Evolutionary conservation across 2,888 invertebrate genomes (phyloP).

Genomic region (Thymelicus acteon): DNA sequence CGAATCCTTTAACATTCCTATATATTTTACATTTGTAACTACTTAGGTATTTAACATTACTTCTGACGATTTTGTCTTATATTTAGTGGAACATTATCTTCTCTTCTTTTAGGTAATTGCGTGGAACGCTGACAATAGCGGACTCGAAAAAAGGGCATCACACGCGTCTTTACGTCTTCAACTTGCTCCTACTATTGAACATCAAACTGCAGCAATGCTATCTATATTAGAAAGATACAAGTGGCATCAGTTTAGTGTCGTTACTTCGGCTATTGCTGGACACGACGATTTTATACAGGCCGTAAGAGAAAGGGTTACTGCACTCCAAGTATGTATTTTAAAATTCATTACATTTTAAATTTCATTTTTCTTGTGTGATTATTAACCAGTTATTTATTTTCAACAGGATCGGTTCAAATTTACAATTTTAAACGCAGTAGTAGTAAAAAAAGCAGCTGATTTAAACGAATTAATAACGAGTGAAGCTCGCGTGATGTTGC

Average conservation of each 20-base stretch:
- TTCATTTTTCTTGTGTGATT: background rate
- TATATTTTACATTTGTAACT: too few relatives aligned
- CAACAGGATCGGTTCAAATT: constrained; percentile 85
- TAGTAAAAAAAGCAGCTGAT: constrained; percentile 91
- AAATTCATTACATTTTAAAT: background rate
- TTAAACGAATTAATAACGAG: constrained; percentile 93
- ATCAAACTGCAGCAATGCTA: constrained; percentile 98
- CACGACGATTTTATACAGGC: constrained; percentile 98
- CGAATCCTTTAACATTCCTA: background rate
- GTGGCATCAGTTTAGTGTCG: constrained; percentile 98
- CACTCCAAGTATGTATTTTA: constrained; percentile 87
- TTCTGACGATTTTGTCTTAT: too few relatives aligned
- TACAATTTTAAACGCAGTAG: constrained; percentile 93
- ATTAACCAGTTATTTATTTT: constrained; percentile 13
- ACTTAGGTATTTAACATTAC: too few relatives aligned
- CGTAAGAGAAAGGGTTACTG: constrained; percentile 93
- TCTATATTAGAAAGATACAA: constrained; percentile 97
- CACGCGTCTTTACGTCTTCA: constrained; percentile 96
- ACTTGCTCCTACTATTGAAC: constrained; percentile 97
- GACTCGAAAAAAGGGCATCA: constrained; percentile 91
- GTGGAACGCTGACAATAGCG: constrained; percentile 99
- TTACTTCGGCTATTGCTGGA: constrained; percentile 96
- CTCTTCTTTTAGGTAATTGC: constrained; percentile 88
- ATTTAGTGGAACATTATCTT: background rate
- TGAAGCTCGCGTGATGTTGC: constrained; percentile 95